Evolutionary conservation across 2,888 invertebrate species (phyloP).

Genomic region (Acronicta aceris): DNA sequence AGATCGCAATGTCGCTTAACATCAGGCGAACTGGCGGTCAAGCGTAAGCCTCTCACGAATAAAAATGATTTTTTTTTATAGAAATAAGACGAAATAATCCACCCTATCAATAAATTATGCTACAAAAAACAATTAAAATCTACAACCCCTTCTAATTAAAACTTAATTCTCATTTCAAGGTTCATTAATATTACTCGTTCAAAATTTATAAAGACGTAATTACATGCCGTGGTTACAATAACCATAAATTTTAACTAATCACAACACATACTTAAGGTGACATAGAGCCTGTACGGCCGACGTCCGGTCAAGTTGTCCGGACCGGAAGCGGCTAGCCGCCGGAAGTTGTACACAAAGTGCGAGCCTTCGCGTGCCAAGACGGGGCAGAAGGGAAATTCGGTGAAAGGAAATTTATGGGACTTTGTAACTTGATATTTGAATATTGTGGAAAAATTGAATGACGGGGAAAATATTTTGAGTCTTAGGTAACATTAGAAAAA

Average conservation of each 20-base stretch:
- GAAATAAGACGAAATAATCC: too few species aligned
- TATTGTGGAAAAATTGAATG: slow-evolving; percentile 24
- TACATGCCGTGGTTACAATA: slow-evolving; percentile 69
- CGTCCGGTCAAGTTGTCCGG: slow-evolving; percentile 79
- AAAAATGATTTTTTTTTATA: too few species aligned
- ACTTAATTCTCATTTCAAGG: slow-evolving; percentile 26
- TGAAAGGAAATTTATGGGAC: slow-evolving; percentile 51
- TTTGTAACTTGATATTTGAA: slow-evolving; percentile 57
- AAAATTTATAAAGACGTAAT: slow-evolving; percentile 67
- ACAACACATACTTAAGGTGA: slow-evolving; percentile 85
- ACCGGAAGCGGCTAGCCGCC: slow-evolving; percentile 68
- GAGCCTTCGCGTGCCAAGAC: slow-evolving; percentile 83
- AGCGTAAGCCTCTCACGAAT: too few species aligned
- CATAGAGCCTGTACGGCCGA: slow-evolving; percentile 80
- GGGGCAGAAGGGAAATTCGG: slow-evolving; percentile 59
- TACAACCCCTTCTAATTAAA: slow-evolving; percentile 36
- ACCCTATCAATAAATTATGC: slow-evolving; percentile 4
- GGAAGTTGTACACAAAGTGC: slow-evolving; percentile 88
- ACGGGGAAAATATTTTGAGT: not conserved
- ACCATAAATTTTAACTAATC: slow-evolving; percentile 81
- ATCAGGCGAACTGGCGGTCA: too few species aligned
- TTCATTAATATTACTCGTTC: slow-evolving; percentile 31
- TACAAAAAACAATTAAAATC: slow-evolving; percentile 17
- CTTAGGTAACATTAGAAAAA: not conserved
- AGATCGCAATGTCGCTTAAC: too few species aligned